Evolutionary conservation across 2,113 vertebrate species (phyloP).

Genomic region (crab-eating macaque (Macaca fascicularis)): T2T-MFA8v1.1 NC_088384.1:116990001-116990500

Average conservation of each 20-base stretch:
- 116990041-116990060: no score
- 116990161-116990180: background rate
- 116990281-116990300: rapidly evolving
- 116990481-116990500: rapidly evolving
- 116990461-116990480: rapidly evolving
- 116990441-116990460: background rate
- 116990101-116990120: rapidly evolving
- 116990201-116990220: rapidly evolving
- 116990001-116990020: rapidly evolving
- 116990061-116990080: rapidly evolving
- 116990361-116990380: rapidly evolving
- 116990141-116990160: rapidly evolving
- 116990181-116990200: rapidly evolving
- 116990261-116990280: background rate
- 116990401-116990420: rapidly evolving
- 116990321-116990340: rapidly evolving
- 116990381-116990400: rapidly evolving
- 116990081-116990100: rapidly evolving
- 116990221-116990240: rapidly evolving
- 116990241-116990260: rapidly evolving
- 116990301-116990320: background rate
- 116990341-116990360: no score
- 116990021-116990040: rapidly evolving
- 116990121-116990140: rapidly evolving
- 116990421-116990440: rapidly evolving